phyloP scores from a whole-genome alignment of 2,888 invertebrate genomes.

The Sinelater perroti region DNA sequence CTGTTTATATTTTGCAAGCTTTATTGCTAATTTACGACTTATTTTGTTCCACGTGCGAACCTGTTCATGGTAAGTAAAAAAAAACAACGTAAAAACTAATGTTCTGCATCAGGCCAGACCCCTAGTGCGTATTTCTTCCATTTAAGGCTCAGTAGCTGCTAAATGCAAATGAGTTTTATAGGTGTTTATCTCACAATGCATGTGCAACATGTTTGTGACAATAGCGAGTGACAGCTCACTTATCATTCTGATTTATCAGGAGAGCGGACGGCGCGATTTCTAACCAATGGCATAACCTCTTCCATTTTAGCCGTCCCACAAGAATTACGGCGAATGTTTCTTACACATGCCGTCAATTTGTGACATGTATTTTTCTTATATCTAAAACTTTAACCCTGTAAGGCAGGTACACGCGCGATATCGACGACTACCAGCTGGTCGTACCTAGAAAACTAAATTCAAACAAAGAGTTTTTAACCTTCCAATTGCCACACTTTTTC shows the following conservation, averaged over 20 bases:
- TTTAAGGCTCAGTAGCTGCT: constrained; percentile 18
- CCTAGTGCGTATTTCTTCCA: constrained; percentile 2
- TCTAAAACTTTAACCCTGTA: constrained; percentile 39
- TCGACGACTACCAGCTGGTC: constrained; percentile 60
- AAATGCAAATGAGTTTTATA: constrained; percentile 19
- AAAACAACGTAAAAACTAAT: background rate
- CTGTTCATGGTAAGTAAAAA: constrained; percentile 21
- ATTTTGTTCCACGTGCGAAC: constrained; percentile 2
- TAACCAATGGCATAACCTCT: constrained; percentile 12
- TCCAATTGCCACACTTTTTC: constrained; percentile 61
- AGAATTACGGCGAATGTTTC: constrained; percentile 9
- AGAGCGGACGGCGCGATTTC: constrained; percentile 25
- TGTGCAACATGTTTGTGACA: constrained; percentile 34
- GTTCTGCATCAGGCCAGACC: background rate
- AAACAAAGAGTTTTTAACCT: constrained; percentile 61
- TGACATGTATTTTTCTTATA: constrained; percentile 11
- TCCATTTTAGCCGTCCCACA: constrained; percentile 12
- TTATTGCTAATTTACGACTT: constrained; percentile 12
- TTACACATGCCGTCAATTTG: constrained; percentile 9
- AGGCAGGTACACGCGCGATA: constrained; percentile 62
- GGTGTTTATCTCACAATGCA: constrained; percentile 24
- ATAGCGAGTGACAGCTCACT: constrained; percentile 37
- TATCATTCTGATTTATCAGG: constrained; percentile 43
- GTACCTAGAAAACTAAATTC: constrained; percentile 61
- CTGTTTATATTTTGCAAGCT: constrained; percentile 10